A percentile compares a stretch with the other conserved stretches of the same genome.
Conservation (phyloP, 2,888 invertebrate species). For the Dolichopus griseipennis region DNA sequence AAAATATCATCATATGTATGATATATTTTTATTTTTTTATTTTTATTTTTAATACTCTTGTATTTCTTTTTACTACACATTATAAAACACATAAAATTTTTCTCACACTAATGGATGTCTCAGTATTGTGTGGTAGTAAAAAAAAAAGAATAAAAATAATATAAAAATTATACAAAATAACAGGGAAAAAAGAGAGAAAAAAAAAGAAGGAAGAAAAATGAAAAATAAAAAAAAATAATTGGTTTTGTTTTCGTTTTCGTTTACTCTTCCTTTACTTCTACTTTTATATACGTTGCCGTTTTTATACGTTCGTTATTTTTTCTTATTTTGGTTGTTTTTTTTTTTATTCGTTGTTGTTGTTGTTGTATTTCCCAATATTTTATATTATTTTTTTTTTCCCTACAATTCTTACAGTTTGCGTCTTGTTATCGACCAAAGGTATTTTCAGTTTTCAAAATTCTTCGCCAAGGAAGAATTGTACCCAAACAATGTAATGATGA, state of each 20-base stretch:
- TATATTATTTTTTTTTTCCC: not conserved
- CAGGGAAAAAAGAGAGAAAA: not conserved
- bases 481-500: not conserved
- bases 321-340: not conserved
- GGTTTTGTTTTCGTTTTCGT: slow-evolving; percentile 6
- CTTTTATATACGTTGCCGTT: not conserved
- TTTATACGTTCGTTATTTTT: not conserved
- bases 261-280: slow-evolving; percentile 6
- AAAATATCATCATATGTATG: not conserved
- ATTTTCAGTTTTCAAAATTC: slow-evolving; percentile 3
- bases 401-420: slow-evolving; percentile 4
- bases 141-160: not conserved
- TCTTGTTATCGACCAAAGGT: slow-evolving; percentile 6
- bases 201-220: not conserved
- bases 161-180: not conserved
- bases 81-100: not conserved
- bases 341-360: not conserved
- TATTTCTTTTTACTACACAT: not conserved
- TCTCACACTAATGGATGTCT: not conserved
- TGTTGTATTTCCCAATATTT: not conserved
- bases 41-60: no score
- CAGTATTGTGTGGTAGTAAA: not conserved
- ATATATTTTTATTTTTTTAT: no score
- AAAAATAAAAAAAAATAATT: not conserved
- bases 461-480: not conserved